These are phyloP conservation scores for Tachina grossa DNA, from an alignment of 2,888 invertebrate species.

Conservation along the genomic window DNA sequence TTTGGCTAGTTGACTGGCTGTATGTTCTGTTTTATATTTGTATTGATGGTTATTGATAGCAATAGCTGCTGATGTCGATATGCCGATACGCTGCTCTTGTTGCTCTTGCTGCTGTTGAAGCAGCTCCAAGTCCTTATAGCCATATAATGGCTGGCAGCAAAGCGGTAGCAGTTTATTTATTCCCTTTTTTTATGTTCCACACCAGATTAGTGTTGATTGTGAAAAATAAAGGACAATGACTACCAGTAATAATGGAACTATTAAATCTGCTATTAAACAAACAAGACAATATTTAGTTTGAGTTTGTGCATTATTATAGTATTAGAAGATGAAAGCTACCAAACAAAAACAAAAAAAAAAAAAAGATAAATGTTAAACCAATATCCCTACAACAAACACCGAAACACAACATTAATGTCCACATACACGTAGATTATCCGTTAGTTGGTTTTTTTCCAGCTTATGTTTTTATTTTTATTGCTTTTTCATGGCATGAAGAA, in stretches of 20 bases:
- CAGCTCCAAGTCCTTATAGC: conserved; percentile 34
- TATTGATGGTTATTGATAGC: conserved; percentile 71
- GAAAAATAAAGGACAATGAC: conserved; percentile 69
- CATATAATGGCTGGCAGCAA: background rate
- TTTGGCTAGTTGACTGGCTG: conserved; percentile 54
- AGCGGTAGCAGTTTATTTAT: conserved; percentile 30
- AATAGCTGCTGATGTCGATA: no score
- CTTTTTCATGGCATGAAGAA: conserved; percentile 14
- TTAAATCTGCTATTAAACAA: conserved; percentile 69
- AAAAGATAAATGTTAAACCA: conserved; percentile 6
- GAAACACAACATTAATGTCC: conserved; percentile 25
- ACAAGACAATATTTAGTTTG: conserved; percentile 65
- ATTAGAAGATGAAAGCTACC: conserved; percentile 17
- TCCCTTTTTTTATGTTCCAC: conserved; percentile 42
- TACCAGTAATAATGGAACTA: conserved; percentile 69
- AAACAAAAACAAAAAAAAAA: background rate
- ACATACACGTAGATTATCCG: conserved; percentile 37
- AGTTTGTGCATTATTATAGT: conserved; percentile 55
- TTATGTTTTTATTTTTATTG: background rate
- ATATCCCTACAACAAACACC: conserved; percentile 36
- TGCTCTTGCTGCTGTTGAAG: background rate
- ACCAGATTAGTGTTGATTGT: conserved; percentile 69
- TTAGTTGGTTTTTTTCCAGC: background rate
- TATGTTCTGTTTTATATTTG: conserved; percentile 61
- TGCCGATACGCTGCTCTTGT: conserved; percentile 1